Percentiles rank a stretch among this genome's conserved stretches.
Conservation (phyloP, 1,140 invertebrate genomes). For the Muscidifurax raptorellus region DNA sequence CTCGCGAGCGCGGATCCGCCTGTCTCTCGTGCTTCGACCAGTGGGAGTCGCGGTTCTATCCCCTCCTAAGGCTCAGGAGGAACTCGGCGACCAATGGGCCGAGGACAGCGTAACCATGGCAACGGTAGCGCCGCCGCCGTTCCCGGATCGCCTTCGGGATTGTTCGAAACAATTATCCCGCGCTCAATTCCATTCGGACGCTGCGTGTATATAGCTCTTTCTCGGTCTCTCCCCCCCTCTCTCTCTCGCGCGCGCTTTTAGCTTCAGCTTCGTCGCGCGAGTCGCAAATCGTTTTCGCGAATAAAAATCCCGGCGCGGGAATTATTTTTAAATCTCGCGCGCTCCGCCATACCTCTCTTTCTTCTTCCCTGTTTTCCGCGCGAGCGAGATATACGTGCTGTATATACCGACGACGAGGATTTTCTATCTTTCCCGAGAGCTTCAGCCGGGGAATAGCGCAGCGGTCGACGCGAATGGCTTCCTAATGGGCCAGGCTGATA, state of each 20-base stretch:
- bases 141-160: constrained; percentile 68
- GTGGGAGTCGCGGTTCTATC: neutral
- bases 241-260: constrained; percentile 4
- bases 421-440: neutral
- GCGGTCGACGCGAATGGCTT: constrained; percentile 33
- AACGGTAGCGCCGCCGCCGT: constrained; percentile 56
- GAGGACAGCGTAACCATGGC: constrained; percentile 66
- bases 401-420: neutral
- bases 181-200: constrained; percentile 73
- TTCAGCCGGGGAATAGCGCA: neutral
- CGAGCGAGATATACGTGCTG: too few relatives aligned
- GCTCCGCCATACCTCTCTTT: neutral
- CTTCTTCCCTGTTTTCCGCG: neutral
- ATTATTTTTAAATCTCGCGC: constrained; percentile 69
- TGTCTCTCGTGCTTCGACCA: neutral
- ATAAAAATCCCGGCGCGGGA: constrained; percentile 68
- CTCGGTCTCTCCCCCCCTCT: constrained; percentile 31
- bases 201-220: constrained; percentile 30
- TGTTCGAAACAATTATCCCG: constrained; percentile 76
- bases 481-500: constrained; percentile 51
- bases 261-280: constrained; percentile 32
- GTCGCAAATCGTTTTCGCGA: constrained; percentile 70
- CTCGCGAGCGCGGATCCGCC: constrained; percentile 38
- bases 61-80: neutral
- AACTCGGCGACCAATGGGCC: neutral